A percentile compares a stretch with the other conserved stretches of the same genome.
phyloP scores from a whole-genome alignment of 2,113 vertebrate species.

The Archilochus colubris region DNA sequence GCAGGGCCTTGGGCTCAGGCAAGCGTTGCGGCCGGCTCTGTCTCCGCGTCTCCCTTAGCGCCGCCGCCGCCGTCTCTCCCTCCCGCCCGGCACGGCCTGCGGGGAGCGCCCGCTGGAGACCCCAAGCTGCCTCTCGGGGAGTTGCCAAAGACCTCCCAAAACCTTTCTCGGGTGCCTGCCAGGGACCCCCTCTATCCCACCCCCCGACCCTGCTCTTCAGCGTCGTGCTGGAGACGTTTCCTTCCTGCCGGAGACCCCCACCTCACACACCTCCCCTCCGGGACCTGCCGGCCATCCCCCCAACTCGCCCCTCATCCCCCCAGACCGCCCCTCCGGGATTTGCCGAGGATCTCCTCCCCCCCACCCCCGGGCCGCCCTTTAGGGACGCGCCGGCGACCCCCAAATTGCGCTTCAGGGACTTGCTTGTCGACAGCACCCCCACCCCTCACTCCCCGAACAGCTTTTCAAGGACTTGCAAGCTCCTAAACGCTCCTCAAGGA shows the following conservation, averaged over 20 bases:
- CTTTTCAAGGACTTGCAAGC: not conserved
- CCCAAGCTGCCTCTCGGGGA: not conserved
- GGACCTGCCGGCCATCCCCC: not conserved
- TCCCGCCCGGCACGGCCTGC: not conserved
- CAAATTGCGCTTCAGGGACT: not conserved
- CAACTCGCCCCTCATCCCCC: not conserved
- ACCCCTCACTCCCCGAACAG: too few relatives aligned
- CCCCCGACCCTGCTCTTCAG: not conserved
- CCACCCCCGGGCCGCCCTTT: not conserved
- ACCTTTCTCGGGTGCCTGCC: not conserved
- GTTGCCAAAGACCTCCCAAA: not conserved
- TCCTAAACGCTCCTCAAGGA: not conserved
- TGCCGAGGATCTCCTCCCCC: not conserved
- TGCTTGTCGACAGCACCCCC: not conserved
- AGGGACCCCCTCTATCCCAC: not conserved
- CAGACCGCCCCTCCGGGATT: too few relatives aligned
- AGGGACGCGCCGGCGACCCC: not conserved
- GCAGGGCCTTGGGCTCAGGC: conserved; percentile 61
- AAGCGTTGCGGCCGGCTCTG: not conserved
- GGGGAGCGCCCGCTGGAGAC: not conserved
- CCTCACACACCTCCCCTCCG: too few relatives aligned
- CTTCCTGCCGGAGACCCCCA: not conserved
- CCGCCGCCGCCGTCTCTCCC: not conserved
- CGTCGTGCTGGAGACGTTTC: not conserved
- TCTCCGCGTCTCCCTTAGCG: not conserved